A percentile compares a stretch with the other conserved stretches of the same genome.
Conservation (phyloP, 1,140 invertebrate genomes). For the Yoshiicerus persimilis region DNA sequence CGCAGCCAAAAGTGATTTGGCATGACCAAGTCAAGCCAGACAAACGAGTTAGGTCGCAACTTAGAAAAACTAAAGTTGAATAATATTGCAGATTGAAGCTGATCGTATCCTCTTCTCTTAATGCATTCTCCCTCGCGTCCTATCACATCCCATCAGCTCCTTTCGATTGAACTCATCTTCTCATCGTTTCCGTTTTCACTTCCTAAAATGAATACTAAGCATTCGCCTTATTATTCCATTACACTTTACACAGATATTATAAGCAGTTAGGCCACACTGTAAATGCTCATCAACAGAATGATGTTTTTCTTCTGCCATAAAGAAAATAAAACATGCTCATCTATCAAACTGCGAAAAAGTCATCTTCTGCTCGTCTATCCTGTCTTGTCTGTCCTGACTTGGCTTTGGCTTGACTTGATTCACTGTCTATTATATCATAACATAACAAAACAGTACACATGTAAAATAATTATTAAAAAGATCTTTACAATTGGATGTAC, state of each 20-base stretch:
- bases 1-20: background rate
- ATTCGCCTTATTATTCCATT: background rate
- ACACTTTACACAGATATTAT: background rate
- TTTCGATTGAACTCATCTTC: background rate
- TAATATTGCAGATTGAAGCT: background rate
- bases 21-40: background rate
- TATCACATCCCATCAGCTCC: background rate
- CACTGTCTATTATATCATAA: background rate
- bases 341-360: background rate
- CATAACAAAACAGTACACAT: background rate
- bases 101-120: background rate
- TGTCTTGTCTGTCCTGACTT: background rate
- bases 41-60: background rate
- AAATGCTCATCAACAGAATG: background rate
- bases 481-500: background rate
- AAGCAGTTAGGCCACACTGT: background rate
- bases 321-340: conserved; percentile 18
- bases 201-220: background rate
- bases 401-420: too few relatives aligned
- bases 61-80: background rate
- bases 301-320: background rate
- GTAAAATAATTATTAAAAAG: background rate
- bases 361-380: background rate
- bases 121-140: background rate
- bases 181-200: conserved; percentile 16